These are phyloP conservation scores for Rhamphomyia laevipes DNA, from an alignment of 2,888 invertebrate genomes.

Conservation along the genomic window DNA sequence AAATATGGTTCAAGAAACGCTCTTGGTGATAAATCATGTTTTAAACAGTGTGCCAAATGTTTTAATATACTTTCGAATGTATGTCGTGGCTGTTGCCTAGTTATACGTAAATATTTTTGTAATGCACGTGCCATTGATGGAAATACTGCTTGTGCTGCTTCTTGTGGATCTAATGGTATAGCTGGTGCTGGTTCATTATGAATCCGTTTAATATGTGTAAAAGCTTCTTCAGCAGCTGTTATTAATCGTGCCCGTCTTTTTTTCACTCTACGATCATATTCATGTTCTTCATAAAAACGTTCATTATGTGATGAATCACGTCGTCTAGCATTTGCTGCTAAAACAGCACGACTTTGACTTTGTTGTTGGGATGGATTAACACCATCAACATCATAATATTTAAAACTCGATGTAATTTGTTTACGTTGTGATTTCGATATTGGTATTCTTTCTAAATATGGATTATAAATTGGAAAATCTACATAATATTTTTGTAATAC, in stretches of 20 bases:
- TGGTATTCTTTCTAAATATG: constrained; percentile 84
- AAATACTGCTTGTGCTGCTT: constrained; percentile 96
- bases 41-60: constrained; percentile 82
- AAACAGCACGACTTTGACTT: constrained; percentile 56
- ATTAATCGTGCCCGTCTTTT: constrained; percentile 83
- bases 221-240: constrained; percentile 93
- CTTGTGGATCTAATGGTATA: constrained; percentile 82
- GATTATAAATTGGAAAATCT: constrained; percentile 94
- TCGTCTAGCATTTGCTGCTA: constrained; percentile 68
- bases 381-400: constrained; percentile 95
- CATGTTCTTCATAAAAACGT: constrained; percentile 95
- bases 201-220: constrained; percentile 88
- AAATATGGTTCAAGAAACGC: constrained; percentile 94
- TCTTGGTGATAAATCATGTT: constrained; percentile 86
- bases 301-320: constrained; percentile 92
- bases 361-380: constrained; percentile 55
- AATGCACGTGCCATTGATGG: constrained; percentile 92
- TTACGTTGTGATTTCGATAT: constrained; percentile 70
- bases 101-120: constrained; percentile 91
- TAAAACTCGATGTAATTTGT: constrained; percentile 67
- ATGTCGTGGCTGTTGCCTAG: constrained; percentile 90
- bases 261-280: constrained; percentile 84
- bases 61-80: constrained; percentile 86
- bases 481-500: constrained; percentile 90
- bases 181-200: constrained; percentile 60